phyloP scores from a whole-genome alignment of 2,113 vertebrate genomes.

The Dunckerocampus dactyliophorus region DNA sequence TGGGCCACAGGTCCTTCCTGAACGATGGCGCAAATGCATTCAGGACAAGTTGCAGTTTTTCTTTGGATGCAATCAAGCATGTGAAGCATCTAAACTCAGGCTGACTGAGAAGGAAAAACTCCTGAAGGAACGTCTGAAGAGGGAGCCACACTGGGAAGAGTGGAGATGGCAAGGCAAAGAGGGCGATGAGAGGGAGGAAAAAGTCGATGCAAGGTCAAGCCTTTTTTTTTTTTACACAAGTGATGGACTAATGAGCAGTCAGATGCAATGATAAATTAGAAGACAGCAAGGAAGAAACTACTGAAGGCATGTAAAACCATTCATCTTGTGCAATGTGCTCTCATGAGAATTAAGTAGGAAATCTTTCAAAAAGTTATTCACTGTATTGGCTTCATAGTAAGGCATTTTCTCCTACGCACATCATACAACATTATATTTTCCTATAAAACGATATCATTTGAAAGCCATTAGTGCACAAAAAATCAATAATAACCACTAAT shows the following conservation, averaged over 20 bases:
- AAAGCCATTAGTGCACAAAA: background rate
- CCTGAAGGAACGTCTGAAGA: conserved; percentile 45
- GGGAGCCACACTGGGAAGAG: conserved; percentile 23
- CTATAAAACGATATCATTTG: background rate
- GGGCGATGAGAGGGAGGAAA: conserved; percentile 26
- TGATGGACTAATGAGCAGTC: conserved; percentile 49
- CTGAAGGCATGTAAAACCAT: background rate
- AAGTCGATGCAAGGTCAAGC: conserved; percentile 50
- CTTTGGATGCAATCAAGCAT: conserved; percentile 59
- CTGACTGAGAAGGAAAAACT: conserved; percentile 40
- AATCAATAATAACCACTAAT: background rate
- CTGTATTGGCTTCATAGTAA: background rate
- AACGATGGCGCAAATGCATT: conserved; percentile 37
- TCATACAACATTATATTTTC: too few relatives aligned
- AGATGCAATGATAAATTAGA: conserved; percentile 40
- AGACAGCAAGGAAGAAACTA: too few relatives aligned
- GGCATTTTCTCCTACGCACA: background rate
- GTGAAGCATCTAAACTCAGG: conserved; percentile 49
- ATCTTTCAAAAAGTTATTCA: background rate
- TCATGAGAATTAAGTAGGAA: conserved; percentile 1
- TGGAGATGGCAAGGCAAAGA: conserved; percentile 13
- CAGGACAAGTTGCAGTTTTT: conserved; percentile 61
- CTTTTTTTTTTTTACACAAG: conserved; percentile 29
- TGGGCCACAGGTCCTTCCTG: conserved; percentile 43
- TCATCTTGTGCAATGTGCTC: conserved; percentile 2